phyloP scores from a whole-genome alignment of 2,888 invertebrate species.

The Microctonus hyperodae region DNA sequence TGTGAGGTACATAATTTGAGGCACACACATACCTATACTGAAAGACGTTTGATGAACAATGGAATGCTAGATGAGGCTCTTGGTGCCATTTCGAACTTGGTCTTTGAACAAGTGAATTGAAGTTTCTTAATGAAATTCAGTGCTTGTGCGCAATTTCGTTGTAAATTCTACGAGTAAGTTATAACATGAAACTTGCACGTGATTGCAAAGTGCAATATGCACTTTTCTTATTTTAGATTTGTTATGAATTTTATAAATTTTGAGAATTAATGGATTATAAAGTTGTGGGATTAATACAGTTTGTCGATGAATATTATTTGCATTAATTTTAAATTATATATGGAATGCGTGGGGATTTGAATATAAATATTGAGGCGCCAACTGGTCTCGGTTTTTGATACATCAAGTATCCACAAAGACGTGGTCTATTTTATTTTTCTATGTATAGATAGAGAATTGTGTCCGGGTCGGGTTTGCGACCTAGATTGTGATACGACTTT shows the following conservation, averaged over 20 bases:
- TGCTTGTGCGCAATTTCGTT: conserved; percentile 18
- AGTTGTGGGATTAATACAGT: background rate
- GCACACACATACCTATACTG: background rate
- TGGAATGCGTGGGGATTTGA: background rate
- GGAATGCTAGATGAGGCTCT: conserved; percentile 15
- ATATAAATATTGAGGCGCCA: conserved; percentile 19
- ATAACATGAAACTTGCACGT: background rate
- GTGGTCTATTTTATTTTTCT: conserved; percentile 11
- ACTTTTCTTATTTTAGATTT: background rate
- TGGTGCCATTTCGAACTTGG: conserved; percentile 17
- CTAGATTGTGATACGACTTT: conserved; percentile 40
- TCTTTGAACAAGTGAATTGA: conserved; percentile 2
- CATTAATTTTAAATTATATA: conserved; percentile 3
- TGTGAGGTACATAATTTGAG: too few relatives aligned
- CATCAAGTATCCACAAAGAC: conserved; percentile 3
- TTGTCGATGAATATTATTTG: background rate
- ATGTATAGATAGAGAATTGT: conserved; percentile 14
- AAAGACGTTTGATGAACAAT: conserved; percentile 16
- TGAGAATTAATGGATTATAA: background rate
- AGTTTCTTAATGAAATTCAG: conserved; percentile 15
- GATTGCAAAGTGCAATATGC: conserved; percentile 5
- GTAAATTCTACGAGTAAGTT: conserved; percentile 9
- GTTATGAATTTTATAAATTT: conserved; percentile 1
- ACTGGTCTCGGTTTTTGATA: conserved; percentile 21
- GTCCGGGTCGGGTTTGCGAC: conserved; percentile 43